Conservation (phyloP, 2,888 invertebrate genomes). For the Aradus depressus region DNA sequence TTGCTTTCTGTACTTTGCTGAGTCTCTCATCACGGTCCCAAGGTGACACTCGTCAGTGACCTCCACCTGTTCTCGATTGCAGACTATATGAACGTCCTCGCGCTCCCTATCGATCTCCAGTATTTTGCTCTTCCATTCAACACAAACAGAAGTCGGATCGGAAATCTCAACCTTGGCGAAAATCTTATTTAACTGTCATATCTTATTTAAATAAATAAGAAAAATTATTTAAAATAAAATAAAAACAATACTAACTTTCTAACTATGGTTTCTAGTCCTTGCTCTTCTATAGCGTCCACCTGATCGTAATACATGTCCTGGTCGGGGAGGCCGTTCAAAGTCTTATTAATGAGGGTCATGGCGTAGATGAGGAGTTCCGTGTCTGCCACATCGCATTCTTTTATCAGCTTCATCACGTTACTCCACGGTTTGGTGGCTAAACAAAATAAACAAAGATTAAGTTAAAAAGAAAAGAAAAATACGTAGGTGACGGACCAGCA, state of each 20-base stretch:
- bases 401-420: constrained; percentile 71
- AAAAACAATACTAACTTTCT: constrained; percentile 41
- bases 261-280: constrained; percentile 77
- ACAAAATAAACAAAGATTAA: constrained; percentile 14
- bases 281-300: constrained; percentile 89
- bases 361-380: constrained; percentile 92
- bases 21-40: no score
- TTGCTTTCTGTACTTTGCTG: no score
- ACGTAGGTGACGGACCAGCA: no score
- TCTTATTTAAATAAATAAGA: background rate
- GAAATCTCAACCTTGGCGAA: no score
- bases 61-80: no score
- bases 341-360: constrained; percentile 91
- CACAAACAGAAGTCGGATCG: no score
- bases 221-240: background rate
- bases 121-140: no score
- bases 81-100: no score
- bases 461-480: no score
- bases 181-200: no score
- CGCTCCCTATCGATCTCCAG: no score
- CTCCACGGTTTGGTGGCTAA: constrained; percentile 58
- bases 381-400: constrained; percentile 92
- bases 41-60: no score
- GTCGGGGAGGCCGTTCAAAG: constrained; percentile 83
- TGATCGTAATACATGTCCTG: constrained; percentile 97